Evolutionary conservation across 1,140 invertebrate species (phyloP), one percentile per base, ranked within the genome.

Genomic region (Dendroctonus ponderosae): DNA sequence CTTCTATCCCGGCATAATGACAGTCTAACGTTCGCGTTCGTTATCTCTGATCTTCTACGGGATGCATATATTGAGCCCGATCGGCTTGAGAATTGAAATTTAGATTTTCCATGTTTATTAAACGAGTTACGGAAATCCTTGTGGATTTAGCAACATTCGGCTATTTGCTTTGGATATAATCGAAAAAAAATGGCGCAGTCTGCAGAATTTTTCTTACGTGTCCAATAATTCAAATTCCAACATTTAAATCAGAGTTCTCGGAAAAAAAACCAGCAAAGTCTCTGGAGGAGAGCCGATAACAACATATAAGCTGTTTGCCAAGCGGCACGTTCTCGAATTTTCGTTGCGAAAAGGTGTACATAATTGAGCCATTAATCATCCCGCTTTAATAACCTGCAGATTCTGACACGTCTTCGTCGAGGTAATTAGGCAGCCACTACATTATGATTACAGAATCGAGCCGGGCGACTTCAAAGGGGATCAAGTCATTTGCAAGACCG

Each of bases 291-390:
- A 26, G 26, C 26, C 26, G 26, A 26, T 26, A 26, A 26, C 26
- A 26, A 26, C 26, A 26, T 26, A 26, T 26, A 26, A 26, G 26
- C 26, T 26, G 26, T 26, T 26, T 26, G 26, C 26, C 26, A 57
- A 37, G 12, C 4, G 54, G 41, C 54, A 59, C 43, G 42, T 59
- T 59, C 42, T 48, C 15, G 6, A 62, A 12, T 40, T 62, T 51
- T 26, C 6, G 12, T 38, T 9, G 44, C 42, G 54, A 59, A 48
- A 59, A 59, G 57, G 57, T 59, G 43, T 59, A 59, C 38, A 49
- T 62, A 62, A 57, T 57, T 65, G 49, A 58, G 42, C 63, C 48
- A 66, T 66, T 66, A 66, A 66, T 66, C 63, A 66, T 66, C 44
- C 58, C 12, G 50, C 62, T 57, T 65, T 65, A 65, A 65, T 65